phyloP scores from a whole-genome alignment of 1,140 invertebrate genomes.

The Melitaea cinxia region DNA sequence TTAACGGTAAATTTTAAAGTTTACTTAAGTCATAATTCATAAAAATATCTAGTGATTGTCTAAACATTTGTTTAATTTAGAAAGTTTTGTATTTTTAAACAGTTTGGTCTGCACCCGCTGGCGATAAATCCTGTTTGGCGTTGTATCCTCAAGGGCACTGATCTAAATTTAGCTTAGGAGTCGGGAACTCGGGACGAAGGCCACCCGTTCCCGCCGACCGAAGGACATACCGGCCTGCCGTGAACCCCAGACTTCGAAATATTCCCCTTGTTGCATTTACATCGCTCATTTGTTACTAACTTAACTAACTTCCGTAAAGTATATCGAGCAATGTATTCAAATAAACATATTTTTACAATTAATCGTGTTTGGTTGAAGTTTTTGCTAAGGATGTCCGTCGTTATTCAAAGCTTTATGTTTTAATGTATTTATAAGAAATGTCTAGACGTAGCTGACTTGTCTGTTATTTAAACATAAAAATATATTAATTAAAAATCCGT shows the following conservation, averaged over 20 bases:
- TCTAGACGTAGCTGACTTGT: not conserved
- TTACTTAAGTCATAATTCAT: no score
- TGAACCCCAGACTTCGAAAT: constrained; percentile 9
- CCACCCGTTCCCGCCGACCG: constrained; percentile 52
- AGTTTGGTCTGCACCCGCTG: constrained; percentile 36
- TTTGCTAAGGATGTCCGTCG: not conserved
- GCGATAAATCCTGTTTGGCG: constrained; percentile 76
- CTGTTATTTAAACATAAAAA: not conserved
- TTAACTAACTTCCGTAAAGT: not conserved
- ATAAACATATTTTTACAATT: not conserved
- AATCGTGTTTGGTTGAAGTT: not conserved
- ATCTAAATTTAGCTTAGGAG: constrained; percentile 66
- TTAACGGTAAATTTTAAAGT: no score
- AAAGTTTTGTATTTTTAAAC: constrained; percentile 14
- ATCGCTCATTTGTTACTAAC: not conserved
- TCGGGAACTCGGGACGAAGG: constrained; percentile 59
- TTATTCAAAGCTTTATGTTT: not conserved
- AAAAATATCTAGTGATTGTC: no score
- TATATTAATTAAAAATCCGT: constrained; percentile 3
- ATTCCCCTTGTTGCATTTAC: constrained; percentile 8
- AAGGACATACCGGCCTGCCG: constrained; percentile 42
- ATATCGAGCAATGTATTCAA: not conserved
- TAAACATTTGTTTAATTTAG: constrained; percentile 17
- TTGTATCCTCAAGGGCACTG: constrained; percentile 67
- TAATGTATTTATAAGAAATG: constrained; percentile 6